Evolutionary conservation across 2,113 vertebrate species (phyloP).

Genomic region (Varanus komodoensis): DNA sequence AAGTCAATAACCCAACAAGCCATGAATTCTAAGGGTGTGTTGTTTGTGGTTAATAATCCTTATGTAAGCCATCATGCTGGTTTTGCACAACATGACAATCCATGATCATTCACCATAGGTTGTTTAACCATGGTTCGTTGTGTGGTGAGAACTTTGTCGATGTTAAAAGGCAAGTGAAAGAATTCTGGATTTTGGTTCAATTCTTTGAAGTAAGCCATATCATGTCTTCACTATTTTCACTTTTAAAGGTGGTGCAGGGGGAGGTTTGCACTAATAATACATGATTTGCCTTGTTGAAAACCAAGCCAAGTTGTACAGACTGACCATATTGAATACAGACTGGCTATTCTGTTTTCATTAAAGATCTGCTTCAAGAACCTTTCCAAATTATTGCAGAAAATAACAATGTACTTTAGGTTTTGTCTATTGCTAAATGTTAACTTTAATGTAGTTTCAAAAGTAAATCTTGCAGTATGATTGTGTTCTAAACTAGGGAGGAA

Average conservation of each 20-base stretch:
- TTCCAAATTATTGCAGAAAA: conserved; percentile 40
- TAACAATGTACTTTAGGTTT: conserved; percentile 30
- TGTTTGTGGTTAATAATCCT: no score
- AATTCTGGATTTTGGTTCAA: background rate
- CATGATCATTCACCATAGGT: no score
- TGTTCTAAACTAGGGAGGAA: background rate
- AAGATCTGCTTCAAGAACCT: conserved; percentile 48
- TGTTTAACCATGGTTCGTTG: no score
- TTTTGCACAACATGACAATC: no score
- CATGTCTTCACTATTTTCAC: conserved; percentile 22
- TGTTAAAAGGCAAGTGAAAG: background rate
- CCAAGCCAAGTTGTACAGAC: conserved; percentile 22
- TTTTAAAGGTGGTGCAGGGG: conserved; percentile 26
- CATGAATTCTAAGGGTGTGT: no score
- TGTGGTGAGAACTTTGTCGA: no score
- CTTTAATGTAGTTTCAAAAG: conserved; percentile 13
- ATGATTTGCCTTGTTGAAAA: conserved; percentile 41
- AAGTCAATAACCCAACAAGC: no score
- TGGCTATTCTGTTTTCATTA: conserved; percentile 43
- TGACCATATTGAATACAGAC: conserved; percentile 4
- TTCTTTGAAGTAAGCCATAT: conserved; percentile 29
- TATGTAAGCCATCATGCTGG: no score
- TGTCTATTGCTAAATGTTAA: background rate
- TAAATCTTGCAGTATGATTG: background rate
- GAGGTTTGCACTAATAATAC: background rate